Evolutionary conservation across 1,140 invertebrate genomes (phyloP).

Genomic region (Aphis craccivora): DNA sequence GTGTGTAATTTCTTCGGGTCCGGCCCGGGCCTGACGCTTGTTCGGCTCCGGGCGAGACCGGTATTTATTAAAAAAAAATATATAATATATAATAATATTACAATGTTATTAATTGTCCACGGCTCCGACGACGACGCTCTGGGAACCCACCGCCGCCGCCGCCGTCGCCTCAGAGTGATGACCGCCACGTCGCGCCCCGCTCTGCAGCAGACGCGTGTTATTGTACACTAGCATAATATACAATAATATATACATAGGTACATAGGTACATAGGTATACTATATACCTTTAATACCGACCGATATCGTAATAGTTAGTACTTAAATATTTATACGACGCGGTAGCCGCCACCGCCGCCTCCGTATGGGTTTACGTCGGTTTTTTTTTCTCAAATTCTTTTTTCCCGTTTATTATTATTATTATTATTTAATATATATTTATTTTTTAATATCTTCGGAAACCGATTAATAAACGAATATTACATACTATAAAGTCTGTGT

Average conservation of each 20-base stretch:
- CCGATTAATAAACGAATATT: neutral
- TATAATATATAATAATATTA: constrained; percentile 30
- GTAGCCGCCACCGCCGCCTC: neutral
- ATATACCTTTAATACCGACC: neutral
- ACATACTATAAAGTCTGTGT: neutral
- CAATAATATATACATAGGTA: neutral
- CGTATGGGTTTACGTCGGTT: neutral
- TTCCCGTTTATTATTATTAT: neutral
- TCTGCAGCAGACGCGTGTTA: neutral
- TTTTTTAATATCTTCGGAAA: neutral
- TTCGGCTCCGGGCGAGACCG: constrained; percentile 36
- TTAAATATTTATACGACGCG: neutral
- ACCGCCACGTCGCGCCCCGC: neutral
- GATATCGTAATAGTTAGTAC: neutral
- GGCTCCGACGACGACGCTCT: constrained; percentile 28
- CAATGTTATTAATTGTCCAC: constrained; percentile 54
- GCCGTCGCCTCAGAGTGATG: constrained; percentile 21
- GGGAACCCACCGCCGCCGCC: neutral
- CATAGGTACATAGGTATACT: neutral
- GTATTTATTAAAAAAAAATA: constrained; percentile 35
- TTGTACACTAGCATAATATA: neutral
- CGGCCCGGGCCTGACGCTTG: constrained; percentile 19
- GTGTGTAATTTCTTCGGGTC: constrained; percentile 45
- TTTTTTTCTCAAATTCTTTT: constrained; percentile 9
- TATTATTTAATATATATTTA: neutral